Evolutionary conservation across 2,797 vertebrate genomes (phyloP).

Genomic region (Vespertilio murinus): DNA sequence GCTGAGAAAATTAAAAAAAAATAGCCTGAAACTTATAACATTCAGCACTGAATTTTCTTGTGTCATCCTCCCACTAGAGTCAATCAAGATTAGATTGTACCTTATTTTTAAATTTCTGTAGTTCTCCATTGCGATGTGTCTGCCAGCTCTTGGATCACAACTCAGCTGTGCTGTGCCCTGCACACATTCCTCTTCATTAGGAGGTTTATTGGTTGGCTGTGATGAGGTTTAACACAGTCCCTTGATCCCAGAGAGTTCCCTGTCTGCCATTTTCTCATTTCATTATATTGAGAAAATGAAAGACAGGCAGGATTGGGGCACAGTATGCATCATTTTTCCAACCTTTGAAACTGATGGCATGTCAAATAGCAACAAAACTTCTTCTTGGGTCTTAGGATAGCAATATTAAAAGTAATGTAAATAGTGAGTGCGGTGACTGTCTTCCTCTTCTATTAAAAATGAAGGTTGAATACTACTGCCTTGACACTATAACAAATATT

Average conservation of each 20-base stretch:
- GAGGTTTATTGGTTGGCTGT: conserved; percentile 33
- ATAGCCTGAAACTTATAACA: neutral
- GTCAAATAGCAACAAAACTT: conserved; percentile 1
- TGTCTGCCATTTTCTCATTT: conserved; percentile 57
- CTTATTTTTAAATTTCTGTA: conserved; percentile 5
- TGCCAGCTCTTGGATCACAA: neutral
- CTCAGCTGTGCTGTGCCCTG: neutral
- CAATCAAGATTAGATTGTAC: conserved; percentile 48
- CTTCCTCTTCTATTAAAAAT: neutral
- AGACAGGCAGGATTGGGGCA: neutral
- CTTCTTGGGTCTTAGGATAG: neutral
- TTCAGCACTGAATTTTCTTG: conserved; percentile 29
- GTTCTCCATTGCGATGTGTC: neutral
- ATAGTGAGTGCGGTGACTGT: neutral
- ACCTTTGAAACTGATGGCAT: conserved; percentile 11
- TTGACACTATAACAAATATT: neutral
- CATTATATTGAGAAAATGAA: conserved; percentile 52
- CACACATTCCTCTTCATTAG: conserved; percentile 57
- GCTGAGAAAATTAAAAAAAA: neutral
- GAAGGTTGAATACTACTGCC: neutral
- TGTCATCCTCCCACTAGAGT: conserved; percentile 18
- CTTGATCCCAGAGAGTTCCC: conserved; percentile 20
- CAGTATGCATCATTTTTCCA: neutral
- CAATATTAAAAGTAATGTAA: conserved; percentile 3
- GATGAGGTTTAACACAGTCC: conserved; percentile 52